These are phyloP conservation scores for Apodemia mormo DNA, from an alignment of 2,888 invertebrate genomes.

Conservation along the genomic window DNA sequence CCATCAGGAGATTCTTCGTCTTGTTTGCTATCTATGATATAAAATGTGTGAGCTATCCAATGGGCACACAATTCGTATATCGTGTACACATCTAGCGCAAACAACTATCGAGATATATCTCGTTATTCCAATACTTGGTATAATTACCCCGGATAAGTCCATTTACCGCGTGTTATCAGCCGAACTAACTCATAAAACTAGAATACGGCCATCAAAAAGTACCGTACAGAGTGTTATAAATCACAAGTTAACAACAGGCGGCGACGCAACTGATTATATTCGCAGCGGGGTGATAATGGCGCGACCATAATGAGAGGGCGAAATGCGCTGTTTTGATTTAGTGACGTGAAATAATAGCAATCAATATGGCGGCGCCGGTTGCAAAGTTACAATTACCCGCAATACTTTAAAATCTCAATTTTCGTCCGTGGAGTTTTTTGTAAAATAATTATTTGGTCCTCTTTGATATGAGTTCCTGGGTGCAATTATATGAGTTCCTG, in stretches of 20 bases:
- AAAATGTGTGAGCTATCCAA: too few relatives aligned
- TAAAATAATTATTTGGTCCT: too few relatives aligned
- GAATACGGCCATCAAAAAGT: constrained; percentile 67
- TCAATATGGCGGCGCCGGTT: constrained; percentile 55
- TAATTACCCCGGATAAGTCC: neutral
- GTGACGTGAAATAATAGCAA: too few relatives aligned
- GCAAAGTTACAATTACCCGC: constrained; percentile 16
- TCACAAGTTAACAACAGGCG: constrained; percentile 58
- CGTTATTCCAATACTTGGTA: too few relatives aligned
- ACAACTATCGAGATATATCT: too few relatives aligned
- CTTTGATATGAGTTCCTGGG: too few relatives aligned
- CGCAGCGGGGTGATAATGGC: constrained; percentile 54
- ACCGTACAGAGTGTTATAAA: constrained; percentile 59
- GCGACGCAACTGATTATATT: constrained; percentile 61
- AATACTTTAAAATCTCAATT: neutral
- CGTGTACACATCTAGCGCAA: too few relatives aligned
- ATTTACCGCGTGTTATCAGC: constrained; percentile 33
- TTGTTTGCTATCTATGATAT: too few relatives aligned
- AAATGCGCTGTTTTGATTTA: constrained; percentile 73
- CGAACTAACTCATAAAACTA: constrained; percentile 58
- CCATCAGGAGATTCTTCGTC: too few relatives aligned
- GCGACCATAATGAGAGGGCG: constrained; percentile 60
- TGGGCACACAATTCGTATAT: too few relatives aligned
- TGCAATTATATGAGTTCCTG: too few relatives aligned
- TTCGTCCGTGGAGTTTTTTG: neutral